phyloP scores from a whole-genome alignment of 1,140 invertebrate genomes.

The Rhopalosiphum maidis region DNA sequence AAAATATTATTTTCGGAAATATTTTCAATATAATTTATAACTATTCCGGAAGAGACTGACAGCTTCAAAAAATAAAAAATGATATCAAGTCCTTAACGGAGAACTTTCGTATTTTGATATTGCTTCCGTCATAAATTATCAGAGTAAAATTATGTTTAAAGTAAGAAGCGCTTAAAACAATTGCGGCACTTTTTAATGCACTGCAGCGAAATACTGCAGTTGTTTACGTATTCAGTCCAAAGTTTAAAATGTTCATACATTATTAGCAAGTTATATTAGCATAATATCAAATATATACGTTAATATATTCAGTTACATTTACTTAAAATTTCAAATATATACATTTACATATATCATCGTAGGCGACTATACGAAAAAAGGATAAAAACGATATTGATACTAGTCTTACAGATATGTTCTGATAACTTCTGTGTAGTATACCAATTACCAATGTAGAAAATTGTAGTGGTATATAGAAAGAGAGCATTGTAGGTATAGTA shows the following conservation, averaged over 20 bases:
- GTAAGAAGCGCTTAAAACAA: not conserved
- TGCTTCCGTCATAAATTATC: not conserved
- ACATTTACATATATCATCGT: not conserved
- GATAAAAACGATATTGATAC: not conserved
- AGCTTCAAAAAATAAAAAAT: slow-evolving; percentile 19
- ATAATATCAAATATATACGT: not conserved
- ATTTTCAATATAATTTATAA: slow-evolving; percentile 19
- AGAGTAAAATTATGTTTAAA: not conserved
- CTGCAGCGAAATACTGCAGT: slow-evolving; percentile 9
- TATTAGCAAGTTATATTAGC: slow-evolving; percentile 3
- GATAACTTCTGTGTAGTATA: not conserved
- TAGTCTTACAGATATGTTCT: not conserved
- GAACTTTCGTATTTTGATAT: slow-evolving; percentile 3
- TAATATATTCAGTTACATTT: not conserved
- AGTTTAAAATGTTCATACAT: not conserved
- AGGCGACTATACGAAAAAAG: not conserved
- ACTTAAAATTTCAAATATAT: not conserved
- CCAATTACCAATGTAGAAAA: not conserved
- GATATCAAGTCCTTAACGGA: not conserved
- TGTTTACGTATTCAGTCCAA: not conserved
- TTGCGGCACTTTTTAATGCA: not conserved
- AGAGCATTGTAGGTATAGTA: not conserved
- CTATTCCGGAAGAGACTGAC: not conserved
- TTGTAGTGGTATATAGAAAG: not conserved
- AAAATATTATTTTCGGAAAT: slow-evolving; percentile 14